Conservation (phyloP, 2,797 vertebrate species). For the Sciaenops ocellatus region DNA sequence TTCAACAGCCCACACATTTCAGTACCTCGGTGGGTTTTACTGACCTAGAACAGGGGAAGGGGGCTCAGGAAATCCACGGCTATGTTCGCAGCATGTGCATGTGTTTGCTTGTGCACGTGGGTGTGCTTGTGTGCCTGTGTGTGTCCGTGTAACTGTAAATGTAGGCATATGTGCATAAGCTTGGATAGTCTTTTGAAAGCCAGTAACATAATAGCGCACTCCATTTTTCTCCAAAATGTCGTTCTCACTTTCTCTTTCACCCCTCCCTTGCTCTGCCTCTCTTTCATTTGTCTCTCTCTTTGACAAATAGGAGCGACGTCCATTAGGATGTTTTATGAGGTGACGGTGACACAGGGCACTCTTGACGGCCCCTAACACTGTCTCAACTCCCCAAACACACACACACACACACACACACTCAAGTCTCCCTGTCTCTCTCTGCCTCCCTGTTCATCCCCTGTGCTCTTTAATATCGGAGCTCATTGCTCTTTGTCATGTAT, state of each 20-base stretch:
- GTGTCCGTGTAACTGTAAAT: conserved; percentile 67
- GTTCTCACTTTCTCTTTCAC: conserved; percentile 74
- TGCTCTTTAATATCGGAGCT: conserved; percentile 79
- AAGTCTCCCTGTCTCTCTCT: conserved; percentile 44
- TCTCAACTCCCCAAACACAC: conserved; percentile 67
- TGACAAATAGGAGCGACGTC: conserved; percentile 77
- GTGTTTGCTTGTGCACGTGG: conserved; percentile 36
- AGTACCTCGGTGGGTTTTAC: conserved; percentile 70
- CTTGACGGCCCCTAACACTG: conserved; percentile 67
- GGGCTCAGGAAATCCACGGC: conserved; percentile 66
- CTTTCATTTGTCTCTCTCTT: conserved; percentile 77
- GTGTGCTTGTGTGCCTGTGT: conserved; percentile 37
- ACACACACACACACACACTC: conserved; percentile 40
- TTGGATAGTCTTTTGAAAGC: conserved; percentile 75
- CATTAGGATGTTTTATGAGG: conserved; percentile 86
- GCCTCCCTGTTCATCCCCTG: conserved; percentile 63
- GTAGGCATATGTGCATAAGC: conserved; percentile 69
- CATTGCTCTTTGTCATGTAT: conserved; percentile 79
- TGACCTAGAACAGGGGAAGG: conserved; percentile 74
- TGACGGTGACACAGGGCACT: conserved; percentile 79
- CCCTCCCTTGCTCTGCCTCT: conserved; percentile 48
- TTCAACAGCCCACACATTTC: conserved; percentile 75
- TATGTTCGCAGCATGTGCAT: conserved; percentile 35
- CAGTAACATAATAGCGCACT: conserved; percentile 77
- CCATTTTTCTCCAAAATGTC: conserved; percentile 79